Base-by-base conservation (phyloP, 2,113 vertebrate genomes). In the Riparia riparia region DNA sequence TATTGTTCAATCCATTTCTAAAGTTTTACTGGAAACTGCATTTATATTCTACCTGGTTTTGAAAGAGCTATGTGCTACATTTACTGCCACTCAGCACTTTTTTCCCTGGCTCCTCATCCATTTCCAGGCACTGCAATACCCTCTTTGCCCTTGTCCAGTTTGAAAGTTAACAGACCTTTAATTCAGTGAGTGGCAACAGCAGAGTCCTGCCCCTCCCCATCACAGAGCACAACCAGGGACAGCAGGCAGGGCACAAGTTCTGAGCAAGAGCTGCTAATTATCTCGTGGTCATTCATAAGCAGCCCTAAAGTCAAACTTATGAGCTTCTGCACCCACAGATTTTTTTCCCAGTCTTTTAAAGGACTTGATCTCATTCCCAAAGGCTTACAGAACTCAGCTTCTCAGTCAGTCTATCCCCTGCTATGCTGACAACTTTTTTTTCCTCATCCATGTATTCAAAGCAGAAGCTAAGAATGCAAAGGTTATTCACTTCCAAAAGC, bases 401-500 rank as follows among this genome's bases (percentile, higher is more conserved):
- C 63, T 86, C 63, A 90, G 37, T 28, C 61, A 86, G 80, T 51
- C 71, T 84, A 24, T 72, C 44, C 61, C 41, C 44, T 1, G 3
- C 88, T 61, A 37, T 26, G n/a, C 63, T 83, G 63, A 86, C 45
- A 88, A 70, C 45, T 63, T 25, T 37, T 69, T 88, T 87, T 91
- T 12, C 31, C 69, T 88, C 25, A 73, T 86, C 54, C 0, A 0
- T 82, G 39, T 80, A 86, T 90, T 90, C 70, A 82, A 92, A 94
- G 71, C 42, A 90, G 92, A 88, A 77, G 54, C 42, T 69, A 45
- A 69, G 79, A 94, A 82, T 32, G 79, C 53, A 88, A 88, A 95
- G 94, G 92, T 94, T 86, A 88, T 86, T 96, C 42, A 10, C 39
- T 93, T 93, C 86, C 85, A 86, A 88, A 94, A 34, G 58, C 66